phyloP scores from a whole-genome alignment of 2,888 invertebrate species.

The Torymus auratus region DNA sequence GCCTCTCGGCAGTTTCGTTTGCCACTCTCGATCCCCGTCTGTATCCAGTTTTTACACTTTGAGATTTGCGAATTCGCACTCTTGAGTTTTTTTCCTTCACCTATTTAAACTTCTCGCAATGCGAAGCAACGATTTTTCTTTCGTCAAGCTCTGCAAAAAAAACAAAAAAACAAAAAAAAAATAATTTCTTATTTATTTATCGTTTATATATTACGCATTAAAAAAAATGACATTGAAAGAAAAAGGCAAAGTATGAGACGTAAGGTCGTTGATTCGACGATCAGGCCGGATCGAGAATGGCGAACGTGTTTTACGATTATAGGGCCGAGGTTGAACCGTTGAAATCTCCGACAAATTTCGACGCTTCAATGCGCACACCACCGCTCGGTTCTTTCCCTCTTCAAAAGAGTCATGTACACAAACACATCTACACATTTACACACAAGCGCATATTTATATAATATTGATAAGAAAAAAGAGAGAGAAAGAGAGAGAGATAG shows the following conservation, averaged over 20 bases:
- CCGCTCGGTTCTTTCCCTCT: constrained; percentile 39
- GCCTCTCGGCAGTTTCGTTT: neutral
- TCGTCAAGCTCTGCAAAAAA: constrained; percentile 38
- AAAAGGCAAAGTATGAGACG: constrained; percentile 34
- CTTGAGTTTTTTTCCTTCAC: constrained; percentile 4
- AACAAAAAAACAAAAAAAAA: too few species aligned
- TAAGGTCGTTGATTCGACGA: constrained; percentile 44
- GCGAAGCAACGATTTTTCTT: constrained; percentile 35
- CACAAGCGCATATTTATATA: neutral
- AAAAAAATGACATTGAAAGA: constrained; percentile 6
- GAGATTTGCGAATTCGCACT: neutral
- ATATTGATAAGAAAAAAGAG: neutral
- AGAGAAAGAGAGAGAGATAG: too few species aligned
- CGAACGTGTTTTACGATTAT: neutral
- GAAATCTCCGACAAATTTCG: constrained; percentile 9
- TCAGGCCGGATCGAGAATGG: constrained; percentile 41
- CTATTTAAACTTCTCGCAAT: neutral
- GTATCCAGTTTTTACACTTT: neutral
- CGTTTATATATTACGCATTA: constrained; percentile 9
- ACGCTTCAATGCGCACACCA: neutral
- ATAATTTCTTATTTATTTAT: constrained; percentile 50
- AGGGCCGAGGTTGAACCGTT: neutral
- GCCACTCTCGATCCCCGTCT: constrained; percentile 39
- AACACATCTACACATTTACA: constrained; percentile 10
- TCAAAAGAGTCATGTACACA: constrained; percentile 30